These are phyloP conservation scores for Hyposoter didymator DNA, from an alignment of 2,888 invertebrate genomes.

Conservation along the genomic window DNA sequence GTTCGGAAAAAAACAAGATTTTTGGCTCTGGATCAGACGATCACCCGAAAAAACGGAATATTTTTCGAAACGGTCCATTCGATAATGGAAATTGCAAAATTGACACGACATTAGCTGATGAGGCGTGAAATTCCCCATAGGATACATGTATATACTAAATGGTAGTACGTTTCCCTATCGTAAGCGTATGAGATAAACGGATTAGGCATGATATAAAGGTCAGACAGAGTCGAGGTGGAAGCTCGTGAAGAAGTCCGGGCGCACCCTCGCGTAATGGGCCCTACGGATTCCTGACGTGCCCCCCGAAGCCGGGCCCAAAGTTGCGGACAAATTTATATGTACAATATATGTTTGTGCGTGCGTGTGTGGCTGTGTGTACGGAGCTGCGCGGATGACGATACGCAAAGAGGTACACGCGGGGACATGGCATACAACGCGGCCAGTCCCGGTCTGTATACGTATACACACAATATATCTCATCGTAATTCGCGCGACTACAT, in stretches of 20 bases:
- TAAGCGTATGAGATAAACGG: constrained; percentile 66
- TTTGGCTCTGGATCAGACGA: no score
- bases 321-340: constrained; percentile 47
- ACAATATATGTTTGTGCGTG: neutral
- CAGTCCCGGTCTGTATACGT: neutral
- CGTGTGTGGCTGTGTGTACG: neutral
- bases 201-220: constrained; percentile 77
- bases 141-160: neutral
- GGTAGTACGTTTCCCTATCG: constrained; percentile 13
- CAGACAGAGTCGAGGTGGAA: constrained; percentile 55
- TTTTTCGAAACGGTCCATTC: no score
- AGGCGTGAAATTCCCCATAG: neutral
- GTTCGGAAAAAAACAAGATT: no score
- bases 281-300: constrained; percentile 78
- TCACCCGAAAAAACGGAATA: no score
- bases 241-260: constrained; percentile 63
- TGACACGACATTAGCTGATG: neutral
- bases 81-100: no score
- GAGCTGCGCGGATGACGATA: constrained; percentile 3
- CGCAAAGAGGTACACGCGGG: neutral
- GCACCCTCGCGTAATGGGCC: constrained; percentile 77
- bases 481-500: constrained; percentile 56
- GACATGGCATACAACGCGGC: neutral
- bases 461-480: constrained; percentile 27
- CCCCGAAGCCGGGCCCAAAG: constrained; percentile 74